phyloP scores from a whole-genome alignment of 2,888 invertebrate species.

The Opisthograptis luteolata region DNA sequence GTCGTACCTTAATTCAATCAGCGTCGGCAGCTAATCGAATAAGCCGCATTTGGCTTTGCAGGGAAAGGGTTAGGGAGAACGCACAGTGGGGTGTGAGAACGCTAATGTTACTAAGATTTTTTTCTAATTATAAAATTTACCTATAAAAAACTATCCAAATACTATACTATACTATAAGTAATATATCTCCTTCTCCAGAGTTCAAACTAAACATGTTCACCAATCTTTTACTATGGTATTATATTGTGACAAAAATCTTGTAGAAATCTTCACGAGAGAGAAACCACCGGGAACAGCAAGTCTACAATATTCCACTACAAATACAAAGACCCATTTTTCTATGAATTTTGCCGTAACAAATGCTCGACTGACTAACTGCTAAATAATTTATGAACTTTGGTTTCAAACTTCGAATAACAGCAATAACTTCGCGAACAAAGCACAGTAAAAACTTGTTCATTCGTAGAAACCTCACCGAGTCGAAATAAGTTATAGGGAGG shows the following conservation, averaged over 20 bases:
- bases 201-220: too few species aligned
- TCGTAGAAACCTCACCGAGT: slow-evolving; percentile 11
- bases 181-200: too few species aligned
- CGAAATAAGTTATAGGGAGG: slow-evolving; percentile 6
- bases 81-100: slow-evolving; percentile 50
- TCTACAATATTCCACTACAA: slow-evolving; percentile 1
- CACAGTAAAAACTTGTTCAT: slow-evolving; percentile 7
- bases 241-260: too few species aligned
- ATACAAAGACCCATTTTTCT: slow-evolving; percentile 5
- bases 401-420: slow-evolving; percentile 12
- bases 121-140: too few species aligned
- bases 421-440: slow-evolving; percentile 14
- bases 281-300: too few species aligned
- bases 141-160: too few species aligned
- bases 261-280: too few species aligned
- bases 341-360: slow-evolving; percentile 14
- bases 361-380: slow-evolving; percentile 6
- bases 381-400: slow-evolving; percentile 18
- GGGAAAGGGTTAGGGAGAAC: slow-evolving; percentile 58
- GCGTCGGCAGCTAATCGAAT: slow-evolving; percentile 77
- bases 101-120: slow-evolving; percentile 35
- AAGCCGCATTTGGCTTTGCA: slow-evolving; percentile 72
- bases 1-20: slow-evolving; percentile 80
- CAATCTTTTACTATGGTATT: too few species aligned
- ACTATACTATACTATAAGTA: too few species aligned